Base-by-base conservation (phyloP, 2,888 invertebrate genomes). In the Plusia festucae region DNA sequence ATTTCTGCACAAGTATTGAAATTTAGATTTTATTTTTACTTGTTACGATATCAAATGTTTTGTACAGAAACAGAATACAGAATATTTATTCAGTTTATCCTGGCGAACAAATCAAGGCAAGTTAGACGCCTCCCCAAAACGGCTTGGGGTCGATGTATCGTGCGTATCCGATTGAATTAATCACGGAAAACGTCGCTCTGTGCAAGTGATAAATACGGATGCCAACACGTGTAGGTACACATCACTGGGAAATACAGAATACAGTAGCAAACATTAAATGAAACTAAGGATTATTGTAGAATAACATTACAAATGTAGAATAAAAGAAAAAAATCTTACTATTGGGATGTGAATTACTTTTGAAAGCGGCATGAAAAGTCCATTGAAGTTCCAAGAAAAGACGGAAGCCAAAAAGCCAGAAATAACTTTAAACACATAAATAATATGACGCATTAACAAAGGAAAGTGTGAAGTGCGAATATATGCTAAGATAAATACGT, bases 151-250 rank as follows among this genome's bases (percentile, higher is more conserved):
- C 86, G 86, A 81, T 87, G 86, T 87, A 88, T 90, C 89, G 83
- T 82, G 79, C 85, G 86, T 87, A 88, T 92, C 91, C 91, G 91
- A 93, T 91, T 91, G 90, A 92, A 93, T 93, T 93, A 92, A 92
- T 92, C 91, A 89, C 87, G 86, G 88, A 85, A 89, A 88, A 83
- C 84, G 83, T 77, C 79, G 84, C 85, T 81, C 79, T 81, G 83
- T 82, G 83, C 82, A 80, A 79, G 82, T 78, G 87, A 85, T 89
- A 85, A 87, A 78, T 72, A 76, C 66, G 53, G 62, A 60, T 63
- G 60, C 60, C 68, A 61, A 75, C 61, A 66, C 64, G 65, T 68
- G 60, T n/a, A n/a, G n/a, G n/a, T 71, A 18, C 49, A 71, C 78
- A 81, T 81, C n/a, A n/a, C 79, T 82, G 65, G 60, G 60, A 60